Evolutionary conservation across 2,113 vertebrate genomes (phyloP), one percentile per base, ranked within the genome.

Genomic region (Turnix velox): DNA sequence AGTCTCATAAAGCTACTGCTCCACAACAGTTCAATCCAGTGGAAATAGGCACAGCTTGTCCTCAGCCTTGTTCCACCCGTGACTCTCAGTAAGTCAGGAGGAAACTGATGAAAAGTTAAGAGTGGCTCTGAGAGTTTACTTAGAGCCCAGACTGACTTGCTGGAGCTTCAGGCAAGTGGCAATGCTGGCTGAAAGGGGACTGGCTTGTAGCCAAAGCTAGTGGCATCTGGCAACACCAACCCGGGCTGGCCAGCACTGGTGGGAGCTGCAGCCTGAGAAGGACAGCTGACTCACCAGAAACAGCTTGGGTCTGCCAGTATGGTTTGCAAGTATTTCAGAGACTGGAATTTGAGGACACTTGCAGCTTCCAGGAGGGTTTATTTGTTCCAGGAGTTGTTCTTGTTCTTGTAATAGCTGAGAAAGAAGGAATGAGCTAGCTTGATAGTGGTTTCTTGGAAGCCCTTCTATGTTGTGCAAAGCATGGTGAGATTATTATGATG

Each of bases 321-420:
- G 73, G 30, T 54, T 76, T 62, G 45, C 33, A 77, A 79, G 40
- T 49, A 7, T 37, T 42, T 12, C 12, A 35, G 82, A 59, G 76
- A 23, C 59, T 49, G 27, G 63, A 15, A 73, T 76, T 6, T 57
- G 45, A 48, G 75, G 65, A 33, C 4, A 2, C 22, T 68, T 58
- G 35, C 35, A 67, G 42, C 51, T 76, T 81, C 20, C 30, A 27
- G 24, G 45, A 37, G 62, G 49, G 18, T 85, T 78, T 6, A 12
- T 63, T 89, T 63, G 11, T n/a, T 87, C 28, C 28, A 75, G 4
- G 58, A 42, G 18, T 39, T n/a, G 37, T 55, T 55, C 28, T 68
- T 18, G 4, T 61, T 76, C 3, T 30, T 2, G 1, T 74, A 39
- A 37, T 0, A 0, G 35, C 46, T 46, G 57, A 40, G 23, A 4